phyloP scores from a whole-genome alignment of 2,888 invertebrate species.

The Ecliptopera silaceata region DNA sequence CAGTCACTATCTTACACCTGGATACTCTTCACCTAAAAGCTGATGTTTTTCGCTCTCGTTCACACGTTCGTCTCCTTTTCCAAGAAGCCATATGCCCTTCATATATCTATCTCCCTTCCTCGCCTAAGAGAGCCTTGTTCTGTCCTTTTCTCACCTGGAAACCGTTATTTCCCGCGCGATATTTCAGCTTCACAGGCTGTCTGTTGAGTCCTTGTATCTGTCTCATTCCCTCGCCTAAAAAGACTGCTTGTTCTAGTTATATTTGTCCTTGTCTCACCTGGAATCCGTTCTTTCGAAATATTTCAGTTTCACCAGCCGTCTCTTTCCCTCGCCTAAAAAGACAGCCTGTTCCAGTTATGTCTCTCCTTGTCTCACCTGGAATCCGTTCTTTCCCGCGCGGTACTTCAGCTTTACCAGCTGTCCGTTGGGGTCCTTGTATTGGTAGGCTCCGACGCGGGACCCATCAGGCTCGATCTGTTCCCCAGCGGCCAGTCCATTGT shows the following conservation, averaged over 20 bases:
- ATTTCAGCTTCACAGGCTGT: constrained; percentile 85
- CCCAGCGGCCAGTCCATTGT: constrained; percentile 87
- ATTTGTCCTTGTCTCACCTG: constrained; percentile 53
- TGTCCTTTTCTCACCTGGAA: background rate
- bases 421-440: constrained; percentile 86
- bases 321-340: too few species aligned
- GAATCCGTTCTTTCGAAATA: constrained; percentile 78
- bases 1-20: too few species aligned
- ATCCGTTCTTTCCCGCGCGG: constrained; percentile 77
- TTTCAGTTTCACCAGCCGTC: too few species aligned
- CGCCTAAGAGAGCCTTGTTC: too few species aligned
- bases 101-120: too few species aligned
- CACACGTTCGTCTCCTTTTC: too few species aligned
- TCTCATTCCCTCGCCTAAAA: too few species aligned
- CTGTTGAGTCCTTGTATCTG: constrained; percentile 87
- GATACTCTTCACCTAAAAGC: too few species aligned
- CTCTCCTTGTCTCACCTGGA: constrained; percentile 56
- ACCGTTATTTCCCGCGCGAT: constrained; percentile 77
- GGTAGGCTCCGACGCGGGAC: constrained; percentile 85
- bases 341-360: too few species aligned
- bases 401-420: constrained; percentile 85
- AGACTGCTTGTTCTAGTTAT: too few species aligned
- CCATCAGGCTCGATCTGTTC: constrained; percentile 87
- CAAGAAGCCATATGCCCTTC: too few species aligned
- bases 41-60: too few species aligned